Base-by-base conservation (phyloP, 2,888 invertebrate genomes). In the Tuberolachnus salignus region DNA sequence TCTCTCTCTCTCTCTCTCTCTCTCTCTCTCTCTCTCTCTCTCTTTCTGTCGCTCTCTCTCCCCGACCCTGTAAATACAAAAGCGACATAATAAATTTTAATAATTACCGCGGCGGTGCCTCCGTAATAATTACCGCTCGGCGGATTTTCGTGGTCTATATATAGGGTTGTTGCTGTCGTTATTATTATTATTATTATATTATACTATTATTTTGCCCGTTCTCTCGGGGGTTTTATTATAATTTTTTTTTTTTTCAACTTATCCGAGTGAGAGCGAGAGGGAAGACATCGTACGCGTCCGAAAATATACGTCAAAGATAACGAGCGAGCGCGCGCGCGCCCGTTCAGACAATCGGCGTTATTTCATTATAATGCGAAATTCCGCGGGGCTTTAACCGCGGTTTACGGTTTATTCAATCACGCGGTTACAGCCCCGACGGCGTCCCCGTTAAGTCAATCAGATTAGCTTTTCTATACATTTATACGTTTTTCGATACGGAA, bases 41-140 rank as follows among this genome's bases (percentile, higher is more conserved):
- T 10, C 59, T 13, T 4, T 42, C 42, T 11, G 16, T 61, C 34
- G 16, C 42, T 34, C 19, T 51, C 69, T 34, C 16, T n/a, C 42
- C 14, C 51, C 1, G 34, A 53, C 34, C 19, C 9, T 13, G 26
- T 16, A 51, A n/a, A 19, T 19, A 66, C 67, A 69, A 78, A 78
- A 78, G 42, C 78, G 57, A 61, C 59, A 21, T 57, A 59, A 78
- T 78, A 78, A 78, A 78, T 78, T 78, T 78, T 78, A 69, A 78
- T 78, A 78, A 78, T 78, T 78, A 78, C 57, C 69, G 4, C 59
- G 66, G 57, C 16, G 19, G 19, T 44, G n/a, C 57, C 61, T 49
- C 57, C 55, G 23, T 19, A 59, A 59, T 72, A 72, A 73, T 73
- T 73, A 73, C 53, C 73, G 63, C 63, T 42, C 42, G 51, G 34